Percentiles rank a stretch among this genome's conserved stretches.
Conservation (phyloP, 2,888 invertebrate species). For the Plebejus melissa region DNA sequence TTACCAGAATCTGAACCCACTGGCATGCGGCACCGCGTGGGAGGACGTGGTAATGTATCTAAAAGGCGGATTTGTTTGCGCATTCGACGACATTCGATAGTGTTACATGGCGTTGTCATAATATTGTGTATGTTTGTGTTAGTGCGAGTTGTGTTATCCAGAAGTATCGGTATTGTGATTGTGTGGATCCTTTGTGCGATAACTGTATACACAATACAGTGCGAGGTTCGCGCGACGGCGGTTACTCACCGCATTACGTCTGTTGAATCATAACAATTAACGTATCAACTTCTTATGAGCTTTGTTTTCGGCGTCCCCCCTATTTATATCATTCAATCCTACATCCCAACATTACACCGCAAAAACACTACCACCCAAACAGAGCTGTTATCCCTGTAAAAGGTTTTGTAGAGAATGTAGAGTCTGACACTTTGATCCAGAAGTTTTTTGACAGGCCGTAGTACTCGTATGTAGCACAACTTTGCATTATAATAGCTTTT, state of each 20-base stretch:
- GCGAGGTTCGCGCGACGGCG: neutral
- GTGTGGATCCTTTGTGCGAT: constrained; percentile 13
- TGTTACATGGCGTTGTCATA: neutral
- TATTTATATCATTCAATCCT: neutral
- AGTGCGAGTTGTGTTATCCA: neutral
- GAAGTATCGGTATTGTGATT: constrained; percentile 1
- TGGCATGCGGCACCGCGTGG: neutral
- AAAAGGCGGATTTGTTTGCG: neutral
- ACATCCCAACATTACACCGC: neutral
- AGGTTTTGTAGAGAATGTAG: no score
- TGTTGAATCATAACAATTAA: constrained; percentile 6
- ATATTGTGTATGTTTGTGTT: neutral
- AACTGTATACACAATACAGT: neutral
- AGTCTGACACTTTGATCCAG: no score
- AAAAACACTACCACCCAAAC: no score
- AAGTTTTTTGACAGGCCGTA: no score
- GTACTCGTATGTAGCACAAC: no score
- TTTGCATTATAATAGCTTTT: no score
- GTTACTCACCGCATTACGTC: constrained; percentile 15
- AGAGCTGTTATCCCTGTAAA: no score
- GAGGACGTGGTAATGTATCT: neutral
- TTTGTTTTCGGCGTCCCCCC: neutral
- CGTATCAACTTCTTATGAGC: neutral
- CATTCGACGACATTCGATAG: neutral
- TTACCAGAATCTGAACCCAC: neutral